Evolutionary conservation across 1,140 invertebrate genomes (phyloP).

Genomic region (Prorops nasuta): DNA sequence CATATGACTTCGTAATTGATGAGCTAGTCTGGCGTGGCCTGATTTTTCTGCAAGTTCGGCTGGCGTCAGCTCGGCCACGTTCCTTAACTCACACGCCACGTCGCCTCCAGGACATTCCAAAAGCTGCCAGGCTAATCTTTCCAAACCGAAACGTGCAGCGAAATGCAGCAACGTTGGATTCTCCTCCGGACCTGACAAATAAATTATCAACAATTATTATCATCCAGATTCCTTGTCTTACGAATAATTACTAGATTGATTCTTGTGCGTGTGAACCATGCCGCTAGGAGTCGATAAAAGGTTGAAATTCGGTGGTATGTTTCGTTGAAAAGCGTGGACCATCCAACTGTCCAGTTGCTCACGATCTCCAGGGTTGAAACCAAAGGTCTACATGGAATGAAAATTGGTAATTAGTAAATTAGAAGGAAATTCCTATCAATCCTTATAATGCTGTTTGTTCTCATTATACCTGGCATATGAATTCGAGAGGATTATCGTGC

Average conservation of each 20-base stretch:
- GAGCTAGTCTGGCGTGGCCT: slow-evolving; percentile 68
- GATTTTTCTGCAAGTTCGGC: slow-evolving; percentile 76
- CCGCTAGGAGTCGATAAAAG: slow-evolving; percentile 59
- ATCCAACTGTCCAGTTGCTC: slow-evolving; percentile 81
- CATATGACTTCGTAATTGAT: slow-evolving; percentile 73
- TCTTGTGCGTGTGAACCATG: slow-evolving; percentile 40
- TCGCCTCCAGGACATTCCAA: slow-evolving; percentile 82
- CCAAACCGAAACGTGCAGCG: slow-evolving; percentile 80
- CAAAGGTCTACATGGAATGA: slow-evolving; percentile 66
- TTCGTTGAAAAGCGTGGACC: slow-evolving; percentile 76
- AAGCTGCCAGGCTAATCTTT: slow-evolving; percentile 77
- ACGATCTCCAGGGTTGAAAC: slow-evolving; percentile 71
- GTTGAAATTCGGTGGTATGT: slow-evolving; percentile 77
- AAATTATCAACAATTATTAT: neutral
- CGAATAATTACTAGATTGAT: slow-evolving; percentile 54
- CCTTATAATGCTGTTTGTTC: neutral
- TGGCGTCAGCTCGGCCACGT: slow-evolving; percentile 75
- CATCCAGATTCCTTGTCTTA: neutral
- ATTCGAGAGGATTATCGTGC: slow-evolving; percentile 77
- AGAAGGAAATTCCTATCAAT: slow-evolving; percentile 6
- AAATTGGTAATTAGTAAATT: slow-evolving; percentile 5
- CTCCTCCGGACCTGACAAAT: slow-evolving; percentile 68
- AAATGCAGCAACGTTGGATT: slow-evolving; percentile 87
- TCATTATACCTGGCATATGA: slow-evolving; percentile 85
- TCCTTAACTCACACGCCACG: slow-evolving; percentile 74